Conservation (phyloP, 2,797 vertebrate genomes). For the Artibeus jamaicensis region DNA sequence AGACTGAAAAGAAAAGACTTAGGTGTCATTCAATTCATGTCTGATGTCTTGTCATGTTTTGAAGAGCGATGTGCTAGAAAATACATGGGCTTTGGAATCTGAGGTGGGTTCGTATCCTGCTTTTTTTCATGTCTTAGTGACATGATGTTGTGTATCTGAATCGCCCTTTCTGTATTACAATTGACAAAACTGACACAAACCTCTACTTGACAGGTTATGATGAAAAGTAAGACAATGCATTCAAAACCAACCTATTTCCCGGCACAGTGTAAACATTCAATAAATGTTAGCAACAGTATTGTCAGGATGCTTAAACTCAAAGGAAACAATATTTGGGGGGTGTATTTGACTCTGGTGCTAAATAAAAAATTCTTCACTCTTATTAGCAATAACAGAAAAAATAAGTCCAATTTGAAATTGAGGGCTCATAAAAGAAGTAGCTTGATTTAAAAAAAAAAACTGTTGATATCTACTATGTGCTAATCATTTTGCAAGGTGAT, state of each 20-base stretch:
- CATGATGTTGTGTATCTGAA: not conserved
- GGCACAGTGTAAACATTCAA: not conserved
- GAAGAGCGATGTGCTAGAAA: not conserved
- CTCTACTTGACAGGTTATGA: not conserved
- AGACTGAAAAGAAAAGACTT: not conserved
- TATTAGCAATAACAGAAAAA: not conserved
- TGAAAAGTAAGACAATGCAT: not conserved
- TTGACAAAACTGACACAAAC: not conserved
- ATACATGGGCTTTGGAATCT: not conserved
- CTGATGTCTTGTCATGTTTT: not conserved
- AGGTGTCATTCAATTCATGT: not conserved
- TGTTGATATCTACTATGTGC: not conserved
- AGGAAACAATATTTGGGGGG: not conserved
- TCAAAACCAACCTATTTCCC: not conserved
- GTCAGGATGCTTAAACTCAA: not conserved
- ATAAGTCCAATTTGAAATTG: not conserved
- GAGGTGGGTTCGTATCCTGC: not conserved
- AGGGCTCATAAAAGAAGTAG: not conserved
- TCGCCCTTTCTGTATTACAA: not conserved
- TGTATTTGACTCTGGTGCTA: not conserved
- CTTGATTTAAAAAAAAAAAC: not conserved
- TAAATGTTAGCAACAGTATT: not conserved
- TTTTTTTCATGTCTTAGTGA: not conserved
- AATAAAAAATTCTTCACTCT: not conserved
- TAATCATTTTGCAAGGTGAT: conserved; percentile 15